Evolutionary conservation across 2,888 invertebrate genomes (phyloP).

Genomic region (Acrocyrtus sp.): DNA sequence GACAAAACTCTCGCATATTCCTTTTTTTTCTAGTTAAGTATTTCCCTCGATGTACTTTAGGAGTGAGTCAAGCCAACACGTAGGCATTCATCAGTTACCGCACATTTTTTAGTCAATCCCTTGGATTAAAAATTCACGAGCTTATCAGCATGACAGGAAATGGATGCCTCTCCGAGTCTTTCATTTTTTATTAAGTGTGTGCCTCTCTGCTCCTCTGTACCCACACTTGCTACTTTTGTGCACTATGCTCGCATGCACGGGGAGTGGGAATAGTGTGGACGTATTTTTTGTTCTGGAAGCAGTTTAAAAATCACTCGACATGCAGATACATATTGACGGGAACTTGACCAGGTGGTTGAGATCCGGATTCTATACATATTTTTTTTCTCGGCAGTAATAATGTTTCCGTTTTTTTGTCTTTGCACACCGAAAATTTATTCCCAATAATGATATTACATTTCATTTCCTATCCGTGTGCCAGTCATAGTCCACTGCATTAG

Average conservation of each 20-base stretch:
- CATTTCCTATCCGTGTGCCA: not conserved
- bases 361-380: conserved; percentile 42
- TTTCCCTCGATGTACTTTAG: too few species aligned
- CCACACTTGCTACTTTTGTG: not conserved
- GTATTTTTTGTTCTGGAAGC: too few species aligned
- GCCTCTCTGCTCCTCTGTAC: too few species aligned
- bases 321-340: conserved; percentile 19
- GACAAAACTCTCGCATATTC: too few species aligned
- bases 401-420: conserved; percentile 2
- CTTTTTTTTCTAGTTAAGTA: not conserved
- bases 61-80: not conserved
- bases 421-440: not conserved
- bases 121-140: conserved; percentile 48
- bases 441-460: not conserved
- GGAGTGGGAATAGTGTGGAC: not conserved
- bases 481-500: not conserved
- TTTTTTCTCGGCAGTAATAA: not conserved
- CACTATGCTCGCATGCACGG: not conserved
- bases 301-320: too few species aligned
- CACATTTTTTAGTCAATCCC: conserved; percentile 43
- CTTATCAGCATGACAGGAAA: conserved; percentile 53
- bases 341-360: conserved; percentile 37
- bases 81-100: conserved; percentile 11
- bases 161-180: conserved; percentile 39
- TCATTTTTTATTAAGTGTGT: conserved; percentile 34